phyloP scores from a whole-genome alignment of 2,113 vertebrate species.

The Anser cygnoides region DNA sequence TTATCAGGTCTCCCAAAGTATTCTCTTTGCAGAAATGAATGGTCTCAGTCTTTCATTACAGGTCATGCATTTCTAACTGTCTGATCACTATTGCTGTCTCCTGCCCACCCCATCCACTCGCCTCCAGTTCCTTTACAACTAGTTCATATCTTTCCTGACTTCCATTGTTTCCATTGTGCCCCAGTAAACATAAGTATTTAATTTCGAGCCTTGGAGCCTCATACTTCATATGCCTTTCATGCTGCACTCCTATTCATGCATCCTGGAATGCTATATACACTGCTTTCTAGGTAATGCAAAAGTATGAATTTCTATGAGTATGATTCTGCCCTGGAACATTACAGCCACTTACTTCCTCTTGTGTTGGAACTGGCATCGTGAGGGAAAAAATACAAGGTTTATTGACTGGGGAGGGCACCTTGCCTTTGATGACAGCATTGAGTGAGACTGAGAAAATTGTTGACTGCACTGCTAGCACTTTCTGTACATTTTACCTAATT shows the following conservation, averaged over 20 bases:
- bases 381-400: not conserved
- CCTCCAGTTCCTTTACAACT: not conserved
- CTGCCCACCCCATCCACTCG: fast-evolving
- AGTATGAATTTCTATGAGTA: not conserved
- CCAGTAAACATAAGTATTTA: not conserved
- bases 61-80: not conserved
- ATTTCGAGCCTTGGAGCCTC: not conserved
- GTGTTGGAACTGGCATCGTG: not conserved
- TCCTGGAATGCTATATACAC: not conserved
- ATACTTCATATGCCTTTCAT: not conserved
- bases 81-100: not conserved
- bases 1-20: not conserved
- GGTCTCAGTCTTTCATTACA: not conserved
- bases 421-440: not conserved
- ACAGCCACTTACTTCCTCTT: not conserved
- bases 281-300: not conserved
- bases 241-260: not conserved
- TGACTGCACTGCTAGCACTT: not conserved
- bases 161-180: not conserved
- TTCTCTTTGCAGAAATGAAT: not conserved
- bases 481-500: not conserved
- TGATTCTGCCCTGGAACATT: not conserved
- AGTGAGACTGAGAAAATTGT: not conserved
- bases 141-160: not conserved
- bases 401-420: not conserved